These are phyloP conservation scores for Hippolais icterina DNA, from an alignment of 2,113 vertebrate species.

Conservation along the genomic window DNA sequence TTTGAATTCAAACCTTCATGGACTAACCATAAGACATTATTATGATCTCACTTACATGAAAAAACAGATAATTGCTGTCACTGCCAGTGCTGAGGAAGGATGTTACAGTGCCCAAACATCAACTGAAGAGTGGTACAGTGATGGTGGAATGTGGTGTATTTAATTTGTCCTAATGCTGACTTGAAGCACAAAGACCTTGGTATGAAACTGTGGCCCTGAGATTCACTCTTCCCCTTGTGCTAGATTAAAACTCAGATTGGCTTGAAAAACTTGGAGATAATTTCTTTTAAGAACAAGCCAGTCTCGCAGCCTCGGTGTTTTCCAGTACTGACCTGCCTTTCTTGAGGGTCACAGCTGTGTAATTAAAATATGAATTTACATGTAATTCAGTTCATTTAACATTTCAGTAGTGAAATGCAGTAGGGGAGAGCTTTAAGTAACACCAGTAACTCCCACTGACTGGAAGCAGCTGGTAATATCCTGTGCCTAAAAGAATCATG, in stretches of 20 bases:
- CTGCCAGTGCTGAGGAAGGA: background rate
- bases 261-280: background rate
- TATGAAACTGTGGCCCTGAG: background rate
- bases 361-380: slow-evolving; percentile 17
- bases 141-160: background rate
- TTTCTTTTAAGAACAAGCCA: background rate
- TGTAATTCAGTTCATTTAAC: background rate
- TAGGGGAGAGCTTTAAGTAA: background rate
- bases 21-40: background rate
- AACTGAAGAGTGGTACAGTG: background rate
- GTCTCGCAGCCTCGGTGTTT: background rate
- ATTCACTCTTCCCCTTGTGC: background rate
- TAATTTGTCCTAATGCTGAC: background rate
- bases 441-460: background rate
- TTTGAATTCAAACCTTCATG: slow-evolving; percentile 70
- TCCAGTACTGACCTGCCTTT: background rate
- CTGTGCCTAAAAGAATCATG: background rate
- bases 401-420: background rate
- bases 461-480: background rate
- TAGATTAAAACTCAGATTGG: background rate
- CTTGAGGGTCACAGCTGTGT: background rate
- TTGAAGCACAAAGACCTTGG: background rate
- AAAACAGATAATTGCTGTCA: background rate
- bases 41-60: background rate
- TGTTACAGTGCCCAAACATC: background rate